Base-by-base conservation (phyloP, 2,888 invertebrate species). In the Drepana falcataria region DNA sequence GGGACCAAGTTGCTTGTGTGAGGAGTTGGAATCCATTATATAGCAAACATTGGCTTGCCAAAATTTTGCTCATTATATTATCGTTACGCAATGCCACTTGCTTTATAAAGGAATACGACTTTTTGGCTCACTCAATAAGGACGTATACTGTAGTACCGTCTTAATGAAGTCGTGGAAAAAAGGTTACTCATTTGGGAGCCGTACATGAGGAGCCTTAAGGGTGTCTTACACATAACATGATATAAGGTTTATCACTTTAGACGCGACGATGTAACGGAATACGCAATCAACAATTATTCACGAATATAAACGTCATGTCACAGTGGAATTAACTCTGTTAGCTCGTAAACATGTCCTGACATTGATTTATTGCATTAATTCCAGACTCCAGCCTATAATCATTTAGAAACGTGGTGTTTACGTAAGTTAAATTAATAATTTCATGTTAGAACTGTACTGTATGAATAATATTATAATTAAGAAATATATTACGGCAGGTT, bases 271-370 rank as follows among this genome's bases (percentile, higher is more conserved):
- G 33, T 70, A 68, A 65, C 68, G 72, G 67, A 71, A 59, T 70
- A 68, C 68, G 72, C 83, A 83, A 83, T 84, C 82, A 84, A 87
- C 90, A 83, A 88, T 87, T 87, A 87, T 83, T 88, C 87, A 89
- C 79, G 84, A 85, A 85, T 87, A 88, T 87, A 87, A 87, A 82
- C 87, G 87, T 87, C 88, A 88, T 83, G 88, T 88, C 87, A 83
- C 78, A 78, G 69, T 77, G 86, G 86, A 84, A 88, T 87, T 88
- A 88, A 90, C 87, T 88, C 87, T 86, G 88, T 87, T 87, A 88
- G 87, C 87, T 87, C 87, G 87, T 89, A 89, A 88, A 90, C 87
- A 89, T 86, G 83, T 81, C 82, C 78, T 79, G 86, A 85, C 88
- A 83, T 83, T 88, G 87, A 89, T 89, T 88, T 85, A 88, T 87